Base-by-base conservation (phyloP, 2,888 invertebrate genomes). In the Plebejus argus region DNA sequence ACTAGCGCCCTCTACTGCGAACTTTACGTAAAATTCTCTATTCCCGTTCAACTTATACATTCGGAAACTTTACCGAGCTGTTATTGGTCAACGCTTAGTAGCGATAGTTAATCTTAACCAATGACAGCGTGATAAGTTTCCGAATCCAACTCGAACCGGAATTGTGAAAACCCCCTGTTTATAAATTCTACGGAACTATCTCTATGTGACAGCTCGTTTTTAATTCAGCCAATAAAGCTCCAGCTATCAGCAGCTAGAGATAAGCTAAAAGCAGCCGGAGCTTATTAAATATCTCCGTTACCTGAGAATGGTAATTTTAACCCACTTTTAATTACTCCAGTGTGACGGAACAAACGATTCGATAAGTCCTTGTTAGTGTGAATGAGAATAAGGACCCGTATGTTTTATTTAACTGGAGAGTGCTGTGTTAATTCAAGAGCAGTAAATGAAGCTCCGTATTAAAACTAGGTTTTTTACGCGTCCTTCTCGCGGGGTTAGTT, bases 321-420 rank as follows among this genome's bases (percentile, higher is more conserved):
- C 74, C 74, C 18, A 74, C 49, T 74, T 74, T 53, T 74, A 74
- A 74, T 53, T 53, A 74, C 53, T 72, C 45, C 72, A 23, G 45
- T 35, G n/a, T 20, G 72, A 20, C 45, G 45, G 20, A 35, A 71
- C 71, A 71, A 33, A 61, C 61, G 12, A 33, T 66, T 66, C 66
- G 28, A 28, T 28, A 66, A 66, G 61, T 66, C 15, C 61, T 61
- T 61, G 61, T 61, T 23, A 23, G 23, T 61, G 23, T 4, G 23
- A 61, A 61, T 61, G 20, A 20, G 20, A 8, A n/a, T 20, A 61
- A 23, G 28, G 12, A 58, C 58, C 58, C 20, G 10, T 10, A 23
- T 20, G 10, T 23, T 61, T 61, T 61, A 61, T 61, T 10, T 61
- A 20, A 20, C 12, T 10, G 0, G 20, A 61, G 10, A 23, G 10